Percentiles rank a stretch among this genome's conserved stretches.
Conservation (phyloP, 2,888 invertebrate species). For the Torymus auratus region DNA sequence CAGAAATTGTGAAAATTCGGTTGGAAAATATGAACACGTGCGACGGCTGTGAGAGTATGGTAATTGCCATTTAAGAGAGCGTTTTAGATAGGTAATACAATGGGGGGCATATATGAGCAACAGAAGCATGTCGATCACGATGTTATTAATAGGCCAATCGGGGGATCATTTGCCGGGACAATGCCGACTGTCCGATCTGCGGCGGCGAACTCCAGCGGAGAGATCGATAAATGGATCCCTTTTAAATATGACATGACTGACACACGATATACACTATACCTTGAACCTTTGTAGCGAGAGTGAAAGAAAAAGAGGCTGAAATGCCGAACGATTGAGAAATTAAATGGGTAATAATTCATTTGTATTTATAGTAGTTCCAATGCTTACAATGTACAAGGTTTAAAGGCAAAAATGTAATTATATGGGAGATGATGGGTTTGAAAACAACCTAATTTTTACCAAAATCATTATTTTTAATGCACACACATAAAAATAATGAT, state of each 20-base stretch:
- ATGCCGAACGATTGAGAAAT: constrained; percentile 1
- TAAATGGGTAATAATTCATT: constrained; percentile 3
- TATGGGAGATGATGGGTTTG: no score
- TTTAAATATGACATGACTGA: constrained; percentile 38
- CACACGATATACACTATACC: not conserved
- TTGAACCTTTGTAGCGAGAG: not conserved
- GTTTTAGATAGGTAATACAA: not conserved
- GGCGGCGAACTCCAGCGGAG: constrained; percentile 19
- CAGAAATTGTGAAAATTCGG: no score
- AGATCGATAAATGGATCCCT: constrained; percentile 42
- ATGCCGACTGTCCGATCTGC: constrained; percentile 8
- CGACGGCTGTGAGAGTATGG: not conserved
- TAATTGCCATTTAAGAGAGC: not conserved
- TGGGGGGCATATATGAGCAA: constrained; percentile 5
- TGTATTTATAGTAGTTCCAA: not conserved
- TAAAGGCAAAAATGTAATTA: no score
- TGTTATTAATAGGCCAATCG: constrained; percentile 48
- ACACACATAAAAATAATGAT: no score
- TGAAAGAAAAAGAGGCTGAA: not conserved
- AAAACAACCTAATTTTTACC: no score
- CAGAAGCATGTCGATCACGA: constrained; percentile 36
- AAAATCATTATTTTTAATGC: no score
- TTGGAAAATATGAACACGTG: no score
- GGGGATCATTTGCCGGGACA: constrained; percentile 38
- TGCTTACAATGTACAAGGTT: no score